Evolutionary conservation across 2,888 invertebrate genomes (phyloP), one percentile per base, ranked within the genome.

Genomic region (Xestia c-nigrum): DNA sequence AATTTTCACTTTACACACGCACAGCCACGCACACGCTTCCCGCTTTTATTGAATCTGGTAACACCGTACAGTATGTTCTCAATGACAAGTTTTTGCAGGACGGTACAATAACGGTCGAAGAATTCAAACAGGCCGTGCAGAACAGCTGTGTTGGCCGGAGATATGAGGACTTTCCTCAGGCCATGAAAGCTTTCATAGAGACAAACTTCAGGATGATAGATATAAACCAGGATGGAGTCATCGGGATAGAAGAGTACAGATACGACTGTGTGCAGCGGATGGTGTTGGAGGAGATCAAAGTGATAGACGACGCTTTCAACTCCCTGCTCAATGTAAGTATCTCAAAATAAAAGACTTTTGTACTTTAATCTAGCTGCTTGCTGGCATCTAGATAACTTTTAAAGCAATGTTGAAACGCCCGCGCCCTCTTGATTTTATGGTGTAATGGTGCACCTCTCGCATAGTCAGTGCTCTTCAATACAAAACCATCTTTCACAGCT

Each of bases 131-230:
- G 88, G 98, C 98, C 0, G 98, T 98, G 0, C 97, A 98, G 93
- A 98, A 98, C 92, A 98, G 98, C 87, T 98, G 98, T 91, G 97
- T 98, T 40, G 98, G 98, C 7, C 97, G 98, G 89, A 97, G 97
- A 83, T 98, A 98, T 91, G 97, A 97, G 19, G 98, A 98, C 80
- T 98, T 98, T 91, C 98, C 98, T 0, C 98, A 98, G 94, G 98
- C 98, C 7, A 98, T 98, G 98, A 98, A 98, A 91, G 98, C 98
- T 92, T 98, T 98, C 93, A 98, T 98, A 91, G 98, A 98, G 93
- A 97, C 98, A 72, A 98, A 98, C 94, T 98, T 98, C 93, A 98
- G 98, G 91, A 97, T 98, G 97, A 97, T 98, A 65, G 98, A 98
- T 90, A 97, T 98, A 77, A 98, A 98, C 90, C 97, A 97, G 76